Base-by-base conservation (phyloP, 92 coral and sea anemone species). In the Palythoa grandis region DNA sequence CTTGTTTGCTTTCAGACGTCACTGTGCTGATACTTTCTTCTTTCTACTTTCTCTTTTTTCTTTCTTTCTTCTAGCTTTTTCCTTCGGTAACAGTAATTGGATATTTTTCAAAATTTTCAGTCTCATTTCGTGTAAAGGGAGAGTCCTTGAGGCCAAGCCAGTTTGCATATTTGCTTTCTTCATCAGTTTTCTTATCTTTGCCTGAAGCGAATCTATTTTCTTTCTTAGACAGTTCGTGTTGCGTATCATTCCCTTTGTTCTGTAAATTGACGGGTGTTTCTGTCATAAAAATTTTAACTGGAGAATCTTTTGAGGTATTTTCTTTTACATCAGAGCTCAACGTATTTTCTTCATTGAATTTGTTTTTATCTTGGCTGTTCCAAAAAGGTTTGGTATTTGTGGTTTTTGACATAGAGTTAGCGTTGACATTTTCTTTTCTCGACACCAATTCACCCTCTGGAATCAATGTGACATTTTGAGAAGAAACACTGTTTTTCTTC, bases 91-190 rank as follows among this genome's bases (percentile, higher is more conserved):
- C 40, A 5, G 20, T 12, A 25, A 43, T 24, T 3, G 19, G 53
- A 14, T 56, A 13, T 5, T 4, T 54, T 38, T 16, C 25, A 4
- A 7, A 1, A 43, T 56, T 35, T 16, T 48, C 57, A 19, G 5
- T 61, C 38, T 48, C 85, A 0, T n/a, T 29, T 20, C 20, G 5
- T 13, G 60, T 35, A 1, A 29, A 9, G 2, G 84, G 23, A 66
- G 3, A 14, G 40, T 47, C 24, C 66, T 66, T 47, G 19, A 80
- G 47, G 2, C 52, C 74, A 24, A 80, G 47, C 85, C 85, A 80
- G 15, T 52, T 52, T 13, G 85, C 57, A 38, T 66, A 66, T 11
- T 40, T 80, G 17, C 43, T 66, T 53, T 66, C 60, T 22, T 80
- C 61, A 48, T 7, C n/a, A 1, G 9, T 39, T 29, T 8, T 12